phyloP scores from a whole-genome alignment of 2,113 vertebrate species.

The Theristicus caerulescens region DNA sequence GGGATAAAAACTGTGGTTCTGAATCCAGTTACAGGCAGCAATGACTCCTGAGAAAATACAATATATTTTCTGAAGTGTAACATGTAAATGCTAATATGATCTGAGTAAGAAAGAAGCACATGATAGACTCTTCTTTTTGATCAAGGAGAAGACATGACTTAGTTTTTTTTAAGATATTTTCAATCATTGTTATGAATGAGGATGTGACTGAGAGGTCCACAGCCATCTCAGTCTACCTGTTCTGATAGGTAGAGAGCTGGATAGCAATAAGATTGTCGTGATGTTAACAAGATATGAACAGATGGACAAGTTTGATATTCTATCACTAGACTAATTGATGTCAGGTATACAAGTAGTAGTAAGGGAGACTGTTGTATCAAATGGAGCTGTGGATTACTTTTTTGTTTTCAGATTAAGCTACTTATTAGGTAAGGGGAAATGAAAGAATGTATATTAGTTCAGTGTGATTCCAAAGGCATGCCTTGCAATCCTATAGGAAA shows the following conservation, averaged over 20 bases:
- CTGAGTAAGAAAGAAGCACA: not conserved
- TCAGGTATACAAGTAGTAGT: not conserved
- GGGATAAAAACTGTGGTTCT: not conserved
- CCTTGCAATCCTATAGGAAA: not conserved
- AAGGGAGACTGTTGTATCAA: not conserved
- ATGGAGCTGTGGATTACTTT: not conserved
- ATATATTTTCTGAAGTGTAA: not conserved
- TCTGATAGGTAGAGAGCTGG: not conserved
- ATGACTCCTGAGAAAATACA: not conserved
- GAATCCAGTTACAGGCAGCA: not conserved
- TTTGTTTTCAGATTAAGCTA: not conserved
- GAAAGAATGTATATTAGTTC: not conserved
- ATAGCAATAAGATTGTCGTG: not conserved
- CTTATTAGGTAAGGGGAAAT: not conserved
- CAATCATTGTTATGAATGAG: not conserved
- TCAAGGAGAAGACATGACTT: fast-evolving
- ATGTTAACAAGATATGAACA: not conserved
- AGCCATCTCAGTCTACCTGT: not conserved
- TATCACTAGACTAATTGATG: not conserved
- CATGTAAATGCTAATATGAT: not conserved
- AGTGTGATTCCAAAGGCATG: not conserved
- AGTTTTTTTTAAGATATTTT: fast-evolving
- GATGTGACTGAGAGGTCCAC: not conserved
- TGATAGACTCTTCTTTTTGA: not conserved
- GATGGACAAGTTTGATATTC: not conserved